A percentile compares a stretch with the other conserved stretches of the same genome.
These are phyloP conservation scores for Drosophila picticornis DNA, from an alignment of 2,888 invertebrate species.

Conservation along the genomic window DNA sequence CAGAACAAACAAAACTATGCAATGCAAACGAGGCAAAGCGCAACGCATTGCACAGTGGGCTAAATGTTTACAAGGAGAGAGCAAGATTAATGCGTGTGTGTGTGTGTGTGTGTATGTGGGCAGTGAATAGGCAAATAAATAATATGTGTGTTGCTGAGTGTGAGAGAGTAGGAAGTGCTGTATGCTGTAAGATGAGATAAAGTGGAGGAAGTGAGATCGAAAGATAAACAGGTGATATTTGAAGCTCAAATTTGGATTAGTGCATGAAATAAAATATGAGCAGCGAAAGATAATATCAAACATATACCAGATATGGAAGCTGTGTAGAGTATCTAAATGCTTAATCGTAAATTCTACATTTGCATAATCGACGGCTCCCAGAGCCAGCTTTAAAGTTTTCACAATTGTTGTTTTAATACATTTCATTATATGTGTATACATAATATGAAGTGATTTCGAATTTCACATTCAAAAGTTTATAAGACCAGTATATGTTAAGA, in stretches of 20 bases:
- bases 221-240: conserved; percentile 66
- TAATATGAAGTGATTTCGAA: not conserved
- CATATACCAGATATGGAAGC: conserved; percentile 2
- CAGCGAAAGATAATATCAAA: conserved; percentile 3
- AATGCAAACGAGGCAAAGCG: conserved; percentile 59
- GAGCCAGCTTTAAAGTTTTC: not conserved
- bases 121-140: conserved; percentile 36
- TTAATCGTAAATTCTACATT: not conserved
- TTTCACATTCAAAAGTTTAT: not conserved
- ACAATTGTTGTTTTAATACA: not conserved
- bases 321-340: conserved; percentile 1
- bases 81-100: conserved; percentile 8
- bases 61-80: conserved; percentile 37
- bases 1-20: conserved; percentile 74
- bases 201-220: conserved; percentile 68
- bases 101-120: conserved; percentile 2
- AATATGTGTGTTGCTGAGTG: conserved; percentile 9
- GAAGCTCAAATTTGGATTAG: conserved; percentile 16
- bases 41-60: conserved; percentile 75
- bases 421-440: not conserved
- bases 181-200: conserved; percentile 37
- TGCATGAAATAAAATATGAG: conserved; percentile 12
- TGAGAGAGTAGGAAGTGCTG: conserved; percentile 43
- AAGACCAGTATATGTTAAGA: not conserved
- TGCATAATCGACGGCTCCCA: conserved; percentile 2